phyloP scores from a whole-genome alignment of 2,797 vertebrate genomes.

The Parambassis ranga region DNA sequence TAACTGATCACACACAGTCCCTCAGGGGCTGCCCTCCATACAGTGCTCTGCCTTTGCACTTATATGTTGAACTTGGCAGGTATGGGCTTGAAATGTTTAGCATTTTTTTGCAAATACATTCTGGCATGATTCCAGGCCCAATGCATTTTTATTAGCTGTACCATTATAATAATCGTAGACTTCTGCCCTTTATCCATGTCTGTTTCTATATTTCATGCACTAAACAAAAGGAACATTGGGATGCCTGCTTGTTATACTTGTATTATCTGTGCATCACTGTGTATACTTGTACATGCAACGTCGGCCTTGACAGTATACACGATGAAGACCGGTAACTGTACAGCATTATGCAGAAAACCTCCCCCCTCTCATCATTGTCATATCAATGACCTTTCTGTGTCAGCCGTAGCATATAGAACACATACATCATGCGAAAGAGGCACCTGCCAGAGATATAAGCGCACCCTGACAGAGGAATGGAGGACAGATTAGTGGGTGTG shows the following conservation, averaged over 20 bases:
- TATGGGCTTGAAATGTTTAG: constrained; percentile 11
- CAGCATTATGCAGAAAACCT: constrained; percentile 6
- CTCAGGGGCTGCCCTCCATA: constrained; percentile 30
- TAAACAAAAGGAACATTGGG: too few relatives aligned
- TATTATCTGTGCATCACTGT: neutral
- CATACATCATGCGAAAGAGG: constrained; percentile 41
- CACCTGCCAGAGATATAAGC: constrained; percentile 17
- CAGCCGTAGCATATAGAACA: constrained; percentile 20
- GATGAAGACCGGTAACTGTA: neutral
- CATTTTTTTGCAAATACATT: constrained; percentile 39
- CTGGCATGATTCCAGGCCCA: constrained; percentile 25
- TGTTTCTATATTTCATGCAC: constrained; percentile 3
- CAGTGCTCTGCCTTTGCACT: constrained; percentile 6
- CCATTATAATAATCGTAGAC: constrained; percentile 1
- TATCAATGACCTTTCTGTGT: constrained; percentile 58
- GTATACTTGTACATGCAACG: neutral
- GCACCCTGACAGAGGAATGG: constrained; percentile 12
- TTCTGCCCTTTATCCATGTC: neutral
- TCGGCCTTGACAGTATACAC: constrained; percentile 1
- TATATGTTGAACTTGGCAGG: constrained; percentile 17
- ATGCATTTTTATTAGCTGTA: constrained; percentile 15
- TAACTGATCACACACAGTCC: constrained; percentile 51
- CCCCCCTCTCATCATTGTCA: constrained; percentile 15
- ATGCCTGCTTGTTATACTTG: neutral
- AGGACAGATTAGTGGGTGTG: constrained; percentile 21